Base-by-base conservation (phyloP, 2,888 invertebrate species). In the Bembecia ichneumoniformis region DNA sequence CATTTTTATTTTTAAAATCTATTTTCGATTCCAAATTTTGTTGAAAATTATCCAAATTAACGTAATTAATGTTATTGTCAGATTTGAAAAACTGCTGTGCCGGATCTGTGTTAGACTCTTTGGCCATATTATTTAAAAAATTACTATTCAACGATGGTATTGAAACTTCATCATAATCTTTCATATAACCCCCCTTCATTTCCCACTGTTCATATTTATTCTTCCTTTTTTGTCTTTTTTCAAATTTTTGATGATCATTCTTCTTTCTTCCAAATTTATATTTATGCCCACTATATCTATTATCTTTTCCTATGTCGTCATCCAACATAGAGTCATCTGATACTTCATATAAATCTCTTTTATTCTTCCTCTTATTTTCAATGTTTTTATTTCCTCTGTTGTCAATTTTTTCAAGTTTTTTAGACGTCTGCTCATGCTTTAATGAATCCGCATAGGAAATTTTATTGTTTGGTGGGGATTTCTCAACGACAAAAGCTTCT, bases 381-480 rank as follows among this genome's bases (percentile, higher is more conserved):
- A 90, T 90, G 77, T 88, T 88, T n/a, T 83, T 82, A 43, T 90
- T 87, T 0, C 89, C 90, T 54, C 52, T 43, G 46, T 51, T 50
- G 36, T 48, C 63, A 86, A 62, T n/a, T 88, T 43, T 43, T 3
- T 47, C 20, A 11, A 46, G 11, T 36, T 34, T 46, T 11, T 43
- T 46, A 43, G n/a, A 16, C 3, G 11, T 43, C 5, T 47, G 55
- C 35, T 56, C 56, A 54, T 64, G 65, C 58, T 77, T 77, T n/a
- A 81, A 59, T 35, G 82, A 79, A 62, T 81, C 81, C 47, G 82
- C 77, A 67, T 84, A 83, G 58, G 47, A 20, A 14, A 20, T 46
- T 20, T 46, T n/a, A 11, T 10, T 44, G 13, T 13, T 15, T 2
- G 15, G 44, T 44, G 11, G 16, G 4, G 15, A 44, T 44, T 44